Base-by-base conservation (phyloP, 2,113 vertebrate genomes). In the Eublepharis macularius region DNA sequence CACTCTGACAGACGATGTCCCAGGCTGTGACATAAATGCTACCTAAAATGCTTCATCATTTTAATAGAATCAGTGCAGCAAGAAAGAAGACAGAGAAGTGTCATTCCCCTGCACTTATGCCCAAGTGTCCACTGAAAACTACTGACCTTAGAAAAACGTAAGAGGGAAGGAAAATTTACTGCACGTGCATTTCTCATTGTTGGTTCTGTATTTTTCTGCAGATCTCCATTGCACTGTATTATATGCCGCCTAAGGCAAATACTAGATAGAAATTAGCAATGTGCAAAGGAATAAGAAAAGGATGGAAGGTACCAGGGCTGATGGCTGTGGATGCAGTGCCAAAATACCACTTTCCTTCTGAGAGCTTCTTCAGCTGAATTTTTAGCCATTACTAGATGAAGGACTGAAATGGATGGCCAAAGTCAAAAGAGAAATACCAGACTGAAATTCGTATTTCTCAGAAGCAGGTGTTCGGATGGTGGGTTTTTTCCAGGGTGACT, bases 1-100 rank as follows among this genome's bases (percentile, higher is more conserved):
- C 0, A 41, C 16, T 1, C 70, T 41, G 77, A 88, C 89, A 86
- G 80, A 0, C 78, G 79, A 93, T 26, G 47, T 80, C 85, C 91
- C 24, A 29, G 43, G 90, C 85, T 76, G 6, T 47, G 78, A 85
- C 88, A 79, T 14, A 73, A 89, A 87, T 57, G 75, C 89, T 86
- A 89, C 49, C 49, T 76, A 36, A 73, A 13, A 1, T 19, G 82
- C 88, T 77, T 84, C 85, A 76, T 72, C 19, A 72, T 86, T 93
- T 88, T 76, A 68, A 90, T 3, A 7, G 76, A 86, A 87, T 79
- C 91, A 32, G 51, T 83, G 87, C 87, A 72, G 88, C 80, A 83
- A 82, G n/a, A 86, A 68, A 9, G 10, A 32, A 82, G 21, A 36
- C 29, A 76, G 17, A 78, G 60, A 24, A 70, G 76, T 0, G 1